Percentiles rank a stretch among this genome's conserved stretches.
Conservation (phyloP, 1,140 invertebrate species). For the Campodea augens region DNA sequence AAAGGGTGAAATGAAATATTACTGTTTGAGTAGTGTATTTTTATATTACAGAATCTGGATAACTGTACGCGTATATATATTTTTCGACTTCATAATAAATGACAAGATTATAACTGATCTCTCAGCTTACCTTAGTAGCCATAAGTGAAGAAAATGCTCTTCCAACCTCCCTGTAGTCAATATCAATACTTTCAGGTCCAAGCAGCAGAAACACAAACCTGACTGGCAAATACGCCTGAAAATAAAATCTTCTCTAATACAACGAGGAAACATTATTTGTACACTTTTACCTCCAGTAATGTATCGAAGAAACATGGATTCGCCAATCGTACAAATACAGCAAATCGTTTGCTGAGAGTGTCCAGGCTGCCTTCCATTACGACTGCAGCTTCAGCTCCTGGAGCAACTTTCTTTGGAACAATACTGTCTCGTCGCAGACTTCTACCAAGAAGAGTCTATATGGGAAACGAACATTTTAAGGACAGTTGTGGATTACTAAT, state of each 20-base stretch:
- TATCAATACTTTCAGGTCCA: constrained; percentile 59
- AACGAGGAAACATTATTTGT: no score
- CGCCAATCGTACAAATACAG: constrained; percentile 80
- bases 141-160: constrained; percentile 88
- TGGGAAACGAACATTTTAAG: no score
- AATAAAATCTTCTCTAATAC: no score
- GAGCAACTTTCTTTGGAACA: no score
- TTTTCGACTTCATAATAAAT: not conserved
- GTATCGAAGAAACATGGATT: constrained; percentile 64
- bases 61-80: not conserved
- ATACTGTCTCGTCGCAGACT: no score
- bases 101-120: not conserved
- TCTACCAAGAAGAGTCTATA: no score
- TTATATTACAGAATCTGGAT: not conserved
- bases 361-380: constrained; percentile 84
- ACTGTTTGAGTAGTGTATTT: no score
- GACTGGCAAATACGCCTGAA: constrained; percentile 81
- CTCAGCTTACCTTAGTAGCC: constrained; percentile 51
- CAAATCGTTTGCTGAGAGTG: constrained; percentile 69
- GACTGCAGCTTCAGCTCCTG: constrained; percentile 64
- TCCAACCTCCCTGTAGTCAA: constrained; percentile 93
- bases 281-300: no score
- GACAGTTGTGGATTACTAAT: no score
- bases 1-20: no score
- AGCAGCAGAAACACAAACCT: constrained; percentile 84